Percentiles rank a stretch among this genome's conserved stretches.
Evolutionary conservation across 2,888 invertebrate genomes (phyloP).

Genomic region (Pecten maximus): DNA sequence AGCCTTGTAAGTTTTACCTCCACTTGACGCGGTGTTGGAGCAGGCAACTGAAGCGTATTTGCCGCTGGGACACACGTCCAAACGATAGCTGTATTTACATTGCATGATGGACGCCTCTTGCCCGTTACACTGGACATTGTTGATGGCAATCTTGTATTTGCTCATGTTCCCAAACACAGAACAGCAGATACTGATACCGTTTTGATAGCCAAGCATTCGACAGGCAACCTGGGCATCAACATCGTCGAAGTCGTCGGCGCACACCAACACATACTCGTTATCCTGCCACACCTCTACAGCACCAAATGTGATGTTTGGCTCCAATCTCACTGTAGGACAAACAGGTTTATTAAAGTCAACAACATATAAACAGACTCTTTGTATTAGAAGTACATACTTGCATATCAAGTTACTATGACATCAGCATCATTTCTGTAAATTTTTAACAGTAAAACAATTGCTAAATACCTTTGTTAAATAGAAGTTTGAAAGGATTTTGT

Average conservation of each 20-base stretch:
- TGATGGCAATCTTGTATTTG: constrained; percentile 60
- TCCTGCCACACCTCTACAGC: constrained; percentile 68
- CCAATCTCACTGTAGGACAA: constrained; percentile 63
- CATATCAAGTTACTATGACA: too few relatives aligned
- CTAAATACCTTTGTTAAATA: too few relatives aligned
- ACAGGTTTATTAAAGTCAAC: background rate
- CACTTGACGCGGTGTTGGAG: constrained; percentile 67
- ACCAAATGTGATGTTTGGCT: constrained; percentile 68
- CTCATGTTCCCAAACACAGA: constrained; percentile 67
- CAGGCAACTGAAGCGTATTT: constrained; percentile 74
- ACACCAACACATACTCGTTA: constrained; percentile 65
- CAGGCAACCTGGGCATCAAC: constrained; percentile 69
- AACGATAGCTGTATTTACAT: constrained; percentile 61
- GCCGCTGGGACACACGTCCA: constrained; percentile 64
- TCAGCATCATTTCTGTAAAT: too few relatives aligned
- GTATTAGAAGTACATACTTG: too few relatives aligned
- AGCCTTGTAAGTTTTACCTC: too few relatives aligned
- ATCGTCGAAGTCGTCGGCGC: constrained; percentile 71
- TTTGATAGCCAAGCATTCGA: constrained; percentile 63
- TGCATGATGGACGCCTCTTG: constrained; percentile 63
- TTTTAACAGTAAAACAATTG: too few relatives aligned
- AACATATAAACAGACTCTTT: background rate
- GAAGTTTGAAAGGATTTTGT: too few relatives aligned
- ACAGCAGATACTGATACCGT: constrained; percentile 72
- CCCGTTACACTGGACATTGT: constrained; percentile 66